phyloP scores from a whole-genome alignment of 2,797 vertebrate species.

The Thunnus albacares region DNA sequence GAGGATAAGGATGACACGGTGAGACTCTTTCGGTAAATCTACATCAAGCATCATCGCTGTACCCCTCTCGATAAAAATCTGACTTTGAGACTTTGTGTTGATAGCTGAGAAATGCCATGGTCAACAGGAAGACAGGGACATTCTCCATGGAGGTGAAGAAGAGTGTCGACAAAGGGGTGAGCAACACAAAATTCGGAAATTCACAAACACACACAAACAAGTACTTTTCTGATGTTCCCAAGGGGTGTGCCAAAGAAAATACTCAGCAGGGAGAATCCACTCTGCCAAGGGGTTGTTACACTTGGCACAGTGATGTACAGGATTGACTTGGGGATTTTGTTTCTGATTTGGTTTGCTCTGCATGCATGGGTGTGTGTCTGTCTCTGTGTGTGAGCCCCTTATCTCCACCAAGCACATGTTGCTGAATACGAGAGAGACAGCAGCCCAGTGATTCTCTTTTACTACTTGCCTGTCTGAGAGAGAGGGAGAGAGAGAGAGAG shows the following conservation, averaged over 20 bases:
- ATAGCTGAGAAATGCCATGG: conserved; percentile 98
- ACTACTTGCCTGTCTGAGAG: conserved; percentile 52
- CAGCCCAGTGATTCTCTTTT: conserved; percentile 69
- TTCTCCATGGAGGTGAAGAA: conserved; percentile 99
- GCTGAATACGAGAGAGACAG: conserved; percentile 72
- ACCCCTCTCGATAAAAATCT: not conserved
- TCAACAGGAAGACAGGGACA: conserved; percentile 96
- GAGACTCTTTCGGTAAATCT: conserved; percentile 43
- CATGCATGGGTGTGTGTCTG: conserved; percentile 70
- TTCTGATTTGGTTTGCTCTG: conserved; percentile 77
- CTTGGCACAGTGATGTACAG: conserved; percentile 68
- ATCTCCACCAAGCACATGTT: conserved; percentile 85
- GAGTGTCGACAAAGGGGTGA: conserved; percentile 98
- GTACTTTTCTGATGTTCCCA: conserved; percentile 38
- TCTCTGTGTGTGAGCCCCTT: conserved; percentile 76
- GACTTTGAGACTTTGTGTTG: conserved; percentile 60
- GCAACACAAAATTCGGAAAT: conserved; percentile 47
- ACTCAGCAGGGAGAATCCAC: conserved; percentile 60
- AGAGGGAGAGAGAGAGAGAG: conserved; percentile 9
- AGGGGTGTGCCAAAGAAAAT: conserved; percentile 58
- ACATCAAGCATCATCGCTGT: not conserved
- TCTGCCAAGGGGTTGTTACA: conserved; percentile 70
- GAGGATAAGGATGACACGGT: conserved; percentile 94
- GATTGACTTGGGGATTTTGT: conserved; percentile 77
- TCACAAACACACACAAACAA: conserved; percentile 34